Base-by-base conservation (phyloP, 2,888 invertebrate genomes). In the Ophioninae sp. region DNA sequence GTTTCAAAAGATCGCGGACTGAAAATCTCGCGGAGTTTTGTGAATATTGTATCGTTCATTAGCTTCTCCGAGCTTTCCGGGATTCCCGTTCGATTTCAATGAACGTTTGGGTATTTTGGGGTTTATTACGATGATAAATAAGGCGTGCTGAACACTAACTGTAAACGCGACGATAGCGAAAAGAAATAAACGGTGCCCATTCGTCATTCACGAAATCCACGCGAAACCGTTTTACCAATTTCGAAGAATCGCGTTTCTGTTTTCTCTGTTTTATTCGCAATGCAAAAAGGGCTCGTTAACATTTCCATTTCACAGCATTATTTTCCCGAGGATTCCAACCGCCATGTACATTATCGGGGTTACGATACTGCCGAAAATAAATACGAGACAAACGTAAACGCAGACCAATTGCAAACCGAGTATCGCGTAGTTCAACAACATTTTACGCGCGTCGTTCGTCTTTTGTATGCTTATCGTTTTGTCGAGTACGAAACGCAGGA, bases 331-430 rank as follows among this genome's bases (percentile, higher is more conserved):
- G 76, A 92, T 90, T 23, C 86, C 86, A 67, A 90, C 50, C 5
- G 88, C 85, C 88, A 91, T 90, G 72, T 88, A 85, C 37, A 91
- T 64, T 61, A 91, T 87, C n/a, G 92, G 92, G 20, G 88, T 73
- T n/a, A 92, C 86, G 64, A 92, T 89, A 20, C 88, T 90, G 23
- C 89, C 89, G 56, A 92, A 88, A 79, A 92, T 90, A 67, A 91
- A 91, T 41, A 88, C 83, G 21, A 92, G 85, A 78, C 89, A 90
- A 7, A 91, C 39, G 72, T 90, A 91, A 37, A 92, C 85, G 50
- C 90, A 88, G 37, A 90, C 76, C 61, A 92, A 76, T 86, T 92
- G 90, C 7, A 89, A 65, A n/a, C 85, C 82, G 37, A 92, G 87
- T 65, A 92, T 86, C 5, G 85, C 41, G 39, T 87, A 89, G 81